phyloP scores from a whole-genome alignment of 1,140 invertebrate species.

The Mactra quadrangularis region DNA sequence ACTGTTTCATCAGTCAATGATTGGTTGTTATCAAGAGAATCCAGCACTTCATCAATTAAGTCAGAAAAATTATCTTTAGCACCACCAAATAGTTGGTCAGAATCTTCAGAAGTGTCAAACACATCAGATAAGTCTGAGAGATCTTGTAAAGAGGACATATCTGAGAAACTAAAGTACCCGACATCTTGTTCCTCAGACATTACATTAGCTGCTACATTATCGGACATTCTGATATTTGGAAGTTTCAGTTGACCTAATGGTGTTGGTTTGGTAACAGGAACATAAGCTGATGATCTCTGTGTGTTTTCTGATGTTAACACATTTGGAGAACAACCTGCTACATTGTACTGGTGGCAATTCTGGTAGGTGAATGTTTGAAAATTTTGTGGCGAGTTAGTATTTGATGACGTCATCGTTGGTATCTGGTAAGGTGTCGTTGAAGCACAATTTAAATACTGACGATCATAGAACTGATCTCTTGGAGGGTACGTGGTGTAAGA shows the following conservation, averaged over 20 bases:
- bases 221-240: constrained; percentile 23
- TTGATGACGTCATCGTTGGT: too few species aligned
- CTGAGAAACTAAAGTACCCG: constrained; percentile 55
- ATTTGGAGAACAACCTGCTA: too few species aligned
- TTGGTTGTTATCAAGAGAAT: not conserved
- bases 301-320: too few species aligned
- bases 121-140: constrained; percentile 2
- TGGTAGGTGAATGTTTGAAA: too few species aligned
- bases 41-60: constrained; percentile 45
- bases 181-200: constrained; percentile 55
- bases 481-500: too few species aligned
- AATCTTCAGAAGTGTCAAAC: constrained; percentile 9
- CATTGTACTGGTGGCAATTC: too few species aligned
- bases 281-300: not conserved
- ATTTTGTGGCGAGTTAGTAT: too few species aligned
- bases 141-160: constrained; percentile 16
- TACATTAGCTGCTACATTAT: constrained; percentile 49
- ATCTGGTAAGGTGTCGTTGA: too few species aligned
- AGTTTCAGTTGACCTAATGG: constrained; percentile 28
- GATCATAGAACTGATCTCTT: not conserved
- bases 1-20: not conserved
- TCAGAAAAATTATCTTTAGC: constrained; percentile 25
- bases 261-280: not conserved
- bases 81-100: constrained; percentile 38
- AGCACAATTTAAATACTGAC: too few species aligned